These are phyloP conservation scores for Platyrinchus mystaceus DNA, from an alignment of 2,797 vertebrate species.

Conservation along the genomic window DNA sequence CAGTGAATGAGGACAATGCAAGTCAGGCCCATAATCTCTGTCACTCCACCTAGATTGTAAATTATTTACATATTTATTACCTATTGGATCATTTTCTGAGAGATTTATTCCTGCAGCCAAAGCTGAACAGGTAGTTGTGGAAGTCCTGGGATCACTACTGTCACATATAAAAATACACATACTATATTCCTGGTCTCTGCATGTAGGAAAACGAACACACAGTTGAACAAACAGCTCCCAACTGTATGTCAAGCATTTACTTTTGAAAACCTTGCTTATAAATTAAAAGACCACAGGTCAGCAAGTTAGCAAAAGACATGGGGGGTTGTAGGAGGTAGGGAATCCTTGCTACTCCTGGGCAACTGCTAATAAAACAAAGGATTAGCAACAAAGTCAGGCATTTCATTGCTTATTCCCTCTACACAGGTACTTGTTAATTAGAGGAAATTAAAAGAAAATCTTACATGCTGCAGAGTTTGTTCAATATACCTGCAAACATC, in stretches of 20 bases:
- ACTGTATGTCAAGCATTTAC: not conserved
- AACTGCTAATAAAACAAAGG: slow-evolving; percentile 16
- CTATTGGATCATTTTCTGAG: not conserved
- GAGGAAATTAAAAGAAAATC: slow-evolving; percentile 27
- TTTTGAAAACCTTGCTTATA: not conserved
- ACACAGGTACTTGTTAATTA: not conserved
- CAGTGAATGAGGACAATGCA: not conserved
- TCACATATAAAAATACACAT: not conserved
- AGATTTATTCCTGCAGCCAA: not conserved
- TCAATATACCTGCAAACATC: not conserved
- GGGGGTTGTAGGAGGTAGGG: accelerated
- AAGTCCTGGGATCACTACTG: not conserved
- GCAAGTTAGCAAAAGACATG: not conserved
- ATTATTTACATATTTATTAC: not conserved
- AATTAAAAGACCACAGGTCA: not conserved
- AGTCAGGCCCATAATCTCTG: not conserved
- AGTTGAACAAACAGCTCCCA: not conserved
- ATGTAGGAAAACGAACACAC: not conserved
- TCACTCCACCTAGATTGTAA: not conserved
- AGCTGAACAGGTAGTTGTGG: not conserved
- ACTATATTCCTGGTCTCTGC: not conserved
- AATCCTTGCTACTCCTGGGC: not conserved
- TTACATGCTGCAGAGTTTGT: not conserved
- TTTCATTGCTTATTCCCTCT: slow-evolving; percentile 11
- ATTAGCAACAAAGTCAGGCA: not conserved